A percentile compares a stretch with the other conserved stretches of the same genome.
phyloP scores from a whole-genome alignment of 2,113 vertebrate genomes.

The Atrichornis clamosus region DNA sequence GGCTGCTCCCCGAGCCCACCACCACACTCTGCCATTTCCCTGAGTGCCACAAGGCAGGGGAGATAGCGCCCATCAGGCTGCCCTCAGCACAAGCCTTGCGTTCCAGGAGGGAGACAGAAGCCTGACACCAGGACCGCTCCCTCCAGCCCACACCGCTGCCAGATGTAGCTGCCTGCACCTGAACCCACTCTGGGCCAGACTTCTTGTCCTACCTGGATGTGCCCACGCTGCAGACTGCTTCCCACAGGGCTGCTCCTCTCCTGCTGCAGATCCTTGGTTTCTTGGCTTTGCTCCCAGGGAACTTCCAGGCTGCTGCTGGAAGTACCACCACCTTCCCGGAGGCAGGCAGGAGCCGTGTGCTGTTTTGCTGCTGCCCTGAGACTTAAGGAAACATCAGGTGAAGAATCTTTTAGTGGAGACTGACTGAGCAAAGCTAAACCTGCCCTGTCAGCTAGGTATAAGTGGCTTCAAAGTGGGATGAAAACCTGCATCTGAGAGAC shows the following conservation, averaged over 20 bases:
- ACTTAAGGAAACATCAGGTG: neutral
- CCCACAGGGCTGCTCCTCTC: neutral
- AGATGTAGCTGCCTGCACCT: neutral
- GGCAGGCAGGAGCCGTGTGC: neutral
- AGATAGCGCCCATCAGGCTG: neutral
- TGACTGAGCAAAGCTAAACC: neutral
- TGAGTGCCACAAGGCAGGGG: neutral
- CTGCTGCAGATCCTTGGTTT: neutral
- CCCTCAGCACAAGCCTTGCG: neutral
- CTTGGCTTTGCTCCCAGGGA: neutral
- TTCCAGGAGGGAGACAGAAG: neutral
- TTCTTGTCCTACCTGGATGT: neutral
- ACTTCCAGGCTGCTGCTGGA: neutral
- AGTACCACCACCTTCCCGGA: neutral
- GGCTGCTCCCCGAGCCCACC: neutral
- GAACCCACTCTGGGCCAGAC: neutral
- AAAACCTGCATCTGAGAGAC: neutral
- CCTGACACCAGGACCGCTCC: neutral
- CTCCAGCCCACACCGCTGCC: neutral
- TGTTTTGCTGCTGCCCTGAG: neutral
- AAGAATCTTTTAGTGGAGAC: neutral
- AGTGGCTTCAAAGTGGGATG: neutral
- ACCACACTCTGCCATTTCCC: fast-evolving
- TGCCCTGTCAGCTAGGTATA: neutral
- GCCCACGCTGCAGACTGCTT: neutral